These are phyloP conservation scores for Nemoura dubitans DNA, from an alignment of 2,888 invertebrate species.

Conservation along the genomic window DNA sequence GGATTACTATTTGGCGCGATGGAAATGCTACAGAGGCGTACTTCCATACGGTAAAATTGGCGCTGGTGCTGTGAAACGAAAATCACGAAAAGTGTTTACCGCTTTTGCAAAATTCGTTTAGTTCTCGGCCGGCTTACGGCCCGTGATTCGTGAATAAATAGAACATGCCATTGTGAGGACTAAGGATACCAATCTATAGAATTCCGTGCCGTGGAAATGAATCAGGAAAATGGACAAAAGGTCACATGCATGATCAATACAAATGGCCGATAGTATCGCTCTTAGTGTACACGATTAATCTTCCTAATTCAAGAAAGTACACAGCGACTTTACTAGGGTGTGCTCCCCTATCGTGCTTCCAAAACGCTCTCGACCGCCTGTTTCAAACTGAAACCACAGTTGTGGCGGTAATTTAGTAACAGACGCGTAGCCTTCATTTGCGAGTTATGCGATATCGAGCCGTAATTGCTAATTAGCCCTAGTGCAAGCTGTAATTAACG, in stretches of 20 bases:
- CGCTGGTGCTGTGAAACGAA: too few relatives aligned
- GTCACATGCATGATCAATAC: background rate
- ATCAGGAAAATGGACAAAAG: background rate
- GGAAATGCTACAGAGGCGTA: too few relatives aligned
- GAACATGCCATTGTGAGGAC: too few relatives aligned
- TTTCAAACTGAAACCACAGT: background rate
- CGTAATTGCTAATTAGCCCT: background rate
- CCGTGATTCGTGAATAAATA: too few relatives aligned
- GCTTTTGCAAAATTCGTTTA: too few relatives aligned
- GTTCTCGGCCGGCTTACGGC: too few relatives aligned
- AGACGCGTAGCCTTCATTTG: background rate
- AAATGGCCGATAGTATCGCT: background rate
- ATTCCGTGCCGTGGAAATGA: background rate
- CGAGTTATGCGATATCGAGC: background rate
- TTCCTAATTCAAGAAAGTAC: conserved; percentile 3
- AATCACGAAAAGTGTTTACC: too few relatives aligned
- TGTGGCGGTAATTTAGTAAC: background rate
- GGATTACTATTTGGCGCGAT: too few relatives aligned
- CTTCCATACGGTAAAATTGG: too few relatives aligned
- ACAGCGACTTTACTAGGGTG: background rate
- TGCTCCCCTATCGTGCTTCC: background rate
- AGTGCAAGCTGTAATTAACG: background rate
- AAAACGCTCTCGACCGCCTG: background rate
- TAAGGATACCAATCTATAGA: too few relatives aligned
- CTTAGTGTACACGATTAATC: background rate